Evolutionary conservation across 2,888 invertebrate species (phyloP), one percentile per base, ranked within the genome.

Genomic region (Pimpla rufipes): DNA sequence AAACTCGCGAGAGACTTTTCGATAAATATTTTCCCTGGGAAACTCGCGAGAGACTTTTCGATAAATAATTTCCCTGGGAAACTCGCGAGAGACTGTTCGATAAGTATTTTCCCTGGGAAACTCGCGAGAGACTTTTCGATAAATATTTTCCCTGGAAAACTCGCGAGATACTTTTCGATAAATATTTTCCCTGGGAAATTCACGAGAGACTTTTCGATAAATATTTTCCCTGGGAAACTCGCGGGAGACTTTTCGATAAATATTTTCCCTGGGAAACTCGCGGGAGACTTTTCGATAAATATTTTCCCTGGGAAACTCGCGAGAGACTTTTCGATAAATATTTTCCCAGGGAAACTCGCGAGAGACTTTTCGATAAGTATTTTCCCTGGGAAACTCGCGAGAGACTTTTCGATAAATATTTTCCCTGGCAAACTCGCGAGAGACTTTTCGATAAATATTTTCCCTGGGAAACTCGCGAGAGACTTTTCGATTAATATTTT

Each of bases 401-500:
- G 71, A 45, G 40, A 50, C 57, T 66, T 45, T 66, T 66, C 66
- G 67, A 73, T 74, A 67, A 79, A 79, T 66, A 50, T 59, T 74
- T 67, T 67, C 45, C 52, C 59, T 18, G 29, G 37, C 73, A 64
- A 29, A 68, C 29, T 2, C 29, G 42, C 37, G 23, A 35, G 71
- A 45, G 40, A 50, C 57, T 66, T 45, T 66, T 66, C 66, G 67
- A 73, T 74, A 67, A 79, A 79, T 66, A 50, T 59, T 74, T 67
- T 67, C 45, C 52, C 59, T 18, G n/a, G n/a, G n/a, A n/a, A n/a
- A n/a, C n/a, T n/a, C n/a, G n/a, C n/a, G n/a, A n/a, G 66, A 66
- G 66, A 66, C 18, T 66, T 45, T 66, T 66, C 66, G 67, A 73
- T 74, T 59, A 79, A 79, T 66, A 50, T 59, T 74, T 67, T 67